Percentiles rank a stretch among this genome's conserved stretches.
phyloP scores from a whole-genome alignment of 2,888 invertebrate species.

The Amorpha juglandis region DNA sequence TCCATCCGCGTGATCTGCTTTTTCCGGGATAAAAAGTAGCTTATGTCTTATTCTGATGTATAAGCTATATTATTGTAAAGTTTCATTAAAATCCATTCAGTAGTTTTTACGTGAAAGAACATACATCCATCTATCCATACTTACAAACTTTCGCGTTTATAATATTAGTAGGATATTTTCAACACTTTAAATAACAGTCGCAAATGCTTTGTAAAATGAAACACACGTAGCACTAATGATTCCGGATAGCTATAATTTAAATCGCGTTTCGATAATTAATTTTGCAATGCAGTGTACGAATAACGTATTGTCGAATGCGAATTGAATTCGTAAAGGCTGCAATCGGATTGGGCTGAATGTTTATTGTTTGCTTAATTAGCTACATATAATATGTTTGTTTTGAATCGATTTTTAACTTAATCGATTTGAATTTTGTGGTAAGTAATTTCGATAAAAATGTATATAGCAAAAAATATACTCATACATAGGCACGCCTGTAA shows the following conservation, averaged over 20 bases:
- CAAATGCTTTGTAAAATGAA: not conserved
- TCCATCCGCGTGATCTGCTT: too few relatives aligned
- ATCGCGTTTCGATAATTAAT: slow-evolving; percentile 29
- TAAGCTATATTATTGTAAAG: too few relatives aligned
- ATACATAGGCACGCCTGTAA: too few relatives aligned
- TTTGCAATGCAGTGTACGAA: slow-evolving; percentile 26
- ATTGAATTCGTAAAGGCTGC: slow-evolving; percentile 27
- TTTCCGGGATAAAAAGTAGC: too few relatives aligned
- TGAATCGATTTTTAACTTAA: slow-evolving; percentile 9
- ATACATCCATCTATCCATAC: too few relatives aligned
- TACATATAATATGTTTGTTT: slow-evolving; percentile 20
- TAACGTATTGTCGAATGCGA: slow-evolving; percentile 25
- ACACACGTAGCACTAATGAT: slow-evolving; percentile 8
- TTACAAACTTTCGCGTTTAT: too few relatives aligned
- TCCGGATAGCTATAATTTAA: slow-evolving; percentile 6
- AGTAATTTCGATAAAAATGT: not conserved
- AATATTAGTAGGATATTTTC: too few relatives aligned
- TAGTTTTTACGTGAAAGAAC: too few relatives aligned
- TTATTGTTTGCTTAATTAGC: slow-evolving; percentile 28
- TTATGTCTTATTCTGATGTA: too few relatives aligned
- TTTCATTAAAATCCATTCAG: too few relatives aligned
- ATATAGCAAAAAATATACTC: too few relatives aligned
- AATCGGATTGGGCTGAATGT: slow-evolving; percentile 21
- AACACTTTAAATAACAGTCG: not conserved
- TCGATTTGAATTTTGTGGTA: not conserved